These are phyloP conservation scores for Vanessa cardui DNA, from an alignment of 2,888 invertebrate genomes.

Conservation along the genomic window DNA sequence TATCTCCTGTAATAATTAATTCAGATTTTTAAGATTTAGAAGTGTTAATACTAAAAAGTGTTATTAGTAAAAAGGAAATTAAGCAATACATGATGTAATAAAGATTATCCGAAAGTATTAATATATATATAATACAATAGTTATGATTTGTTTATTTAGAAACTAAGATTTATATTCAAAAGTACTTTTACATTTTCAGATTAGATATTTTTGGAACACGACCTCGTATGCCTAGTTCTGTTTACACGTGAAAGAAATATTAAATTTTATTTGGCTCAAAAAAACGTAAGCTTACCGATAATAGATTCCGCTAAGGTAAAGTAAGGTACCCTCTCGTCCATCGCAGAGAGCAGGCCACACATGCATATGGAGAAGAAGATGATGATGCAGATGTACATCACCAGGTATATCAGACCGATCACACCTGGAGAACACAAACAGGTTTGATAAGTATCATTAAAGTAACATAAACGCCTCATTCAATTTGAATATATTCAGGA, in stretches of 20 bases:
- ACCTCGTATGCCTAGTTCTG: not conserved
- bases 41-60: no score
- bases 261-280: not conserved
- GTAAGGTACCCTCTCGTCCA: constrained; percentile 88
- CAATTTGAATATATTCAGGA: no score
- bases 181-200: not conserved
- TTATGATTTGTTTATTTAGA: no score
- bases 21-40: no score
- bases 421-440: constrained; percentile 85
- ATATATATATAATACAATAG: no score
- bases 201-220: not conserved
- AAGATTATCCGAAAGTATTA: not conserved
- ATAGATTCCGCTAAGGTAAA: constrained; percentile 91
- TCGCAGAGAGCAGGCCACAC: constrained; percentile 89
- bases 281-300: constrained; percentile 81
- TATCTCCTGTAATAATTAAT: constrained; percentile 65
- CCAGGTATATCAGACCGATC: constrained; percentile 92
- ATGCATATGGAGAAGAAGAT: constrained; percentile 95
- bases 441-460: no score
- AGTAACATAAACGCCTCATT: no score
- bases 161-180: not conserved
- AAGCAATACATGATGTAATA: no score
- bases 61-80: no score
- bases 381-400: constrained; percentile 94
- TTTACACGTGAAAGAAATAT: not conserved